phyloP scores from a whole-genome alignment of 2,113 vertebrate genomes.

The Hippolais icterina region DNA sequence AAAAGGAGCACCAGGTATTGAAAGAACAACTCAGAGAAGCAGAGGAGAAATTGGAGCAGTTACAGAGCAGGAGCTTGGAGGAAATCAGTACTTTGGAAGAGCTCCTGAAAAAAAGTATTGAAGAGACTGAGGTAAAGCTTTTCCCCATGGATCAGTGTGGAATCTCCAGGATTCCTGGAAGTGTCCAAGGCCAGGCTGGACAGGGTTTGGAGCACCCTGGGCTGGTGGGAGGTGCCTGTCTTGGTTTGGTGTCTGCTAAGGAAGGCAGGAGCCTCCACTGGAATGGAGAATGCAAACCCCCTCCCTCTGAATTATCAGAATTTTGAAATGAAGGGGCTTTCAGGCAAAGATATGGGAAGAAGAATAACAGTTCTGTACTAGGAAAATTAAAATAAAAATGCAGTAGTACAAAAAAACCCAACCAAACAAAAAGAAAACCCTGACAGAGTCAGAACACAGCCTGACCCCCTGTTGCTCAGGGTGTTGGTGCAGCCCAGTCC shows the following conservation, averaged over 20 bases:
- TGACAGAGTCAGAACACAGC: neutral
- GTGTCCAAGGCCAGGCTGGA: neutral
- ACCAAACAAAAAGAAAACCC: too few species aligned
- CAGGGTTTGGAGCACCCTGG: neutral
- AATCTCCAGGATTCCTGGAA: neutral
- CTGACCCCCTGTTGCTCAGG: too few species aligned
- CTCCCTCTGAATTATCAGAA: neutral
- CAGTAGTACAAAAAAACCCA: neutral
- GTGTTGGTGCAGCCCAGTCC: too few species aligned
- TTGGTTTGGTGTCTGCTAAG: neutral
- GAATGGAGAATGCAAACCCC: neutral
- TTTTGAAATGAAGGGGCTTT: neutral
- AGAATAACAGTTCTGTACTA: neutral
- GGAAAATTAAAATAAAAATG: neutral
- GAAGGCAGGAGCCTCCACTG: neutral
- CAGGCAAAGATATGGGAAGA: neutral
- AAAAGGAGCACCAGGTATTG: conserved; percentile 73
- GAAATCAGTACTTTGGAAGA: conserved; percentile 63
- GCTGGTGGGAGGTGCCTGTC: accelerated
- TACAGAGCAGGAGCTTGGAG: conserved; percentile 35
- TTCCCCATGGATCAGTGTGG: neutral
- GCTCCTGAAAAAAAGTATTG: conserved; percentile 59
- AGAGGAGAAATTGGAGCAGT: conserved; percentile 42
- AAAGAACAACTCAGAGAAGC: conserved; percentile 73
- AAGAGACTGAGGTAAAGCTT: conserved; percentile 77